These are phyloP conservation scores for Ypsolopha scabrella DNA, from an alignment of 2,888 invertebrate genomes.

Conservation along the genomic window DNA sequence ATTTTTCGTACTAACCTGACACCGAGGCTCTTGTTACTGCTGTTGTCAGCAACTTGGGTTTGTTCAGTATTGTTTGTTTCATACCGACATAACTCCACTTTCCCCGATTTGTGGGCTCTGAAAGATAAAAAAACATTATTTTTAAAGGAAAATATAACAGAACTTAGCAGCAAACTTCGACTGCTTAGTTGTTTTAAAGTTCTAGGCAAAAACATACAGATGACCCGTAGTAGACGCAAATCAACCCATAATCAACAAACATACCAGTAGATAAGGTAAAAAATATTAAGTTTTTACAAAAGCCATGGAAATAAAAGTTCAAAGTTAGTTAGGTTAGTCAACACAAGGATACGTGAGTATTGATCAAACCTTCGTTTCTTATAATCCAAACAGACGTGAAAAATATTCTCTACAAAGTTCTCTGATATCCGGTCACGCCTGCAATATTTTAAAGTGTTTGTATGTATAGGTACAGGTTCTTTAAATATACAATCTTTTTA, in stretches of 20 bases:
- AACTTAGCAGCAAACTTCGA: no score
- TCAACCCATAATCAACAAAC: no score
- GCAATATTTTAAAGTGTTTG: slow-evolving; percentile 29
- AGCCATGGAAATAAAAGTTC: no score
- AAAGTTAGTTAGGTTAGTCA: no score
- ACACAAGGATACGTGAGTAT: not conserved
- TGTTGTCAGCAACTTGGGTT: slow-evolving; percentile 46
- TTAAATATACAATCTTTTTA: no score
- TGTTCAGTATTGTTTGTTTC: slow-evolving; percentile 55
- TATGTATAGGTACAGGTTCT: no score
- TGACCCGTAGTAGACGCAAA: no score
- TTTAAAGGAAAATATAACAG: not conserved
- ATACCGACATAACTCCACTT: slow-evolving; percentile 51
- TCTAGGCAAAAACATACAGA: no score
- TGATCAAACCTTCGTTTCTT: slow-evolving; percentile 35
- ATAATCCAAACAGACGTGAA: slow-evolving; percentile 78
- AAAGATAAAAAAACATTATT: slow-evolving; percentile 14
- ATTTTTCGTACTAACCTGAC: slow-evolving; percentile 30
- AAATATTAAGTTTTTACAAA: no score
- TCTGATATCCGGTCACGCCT: slow-evolving; percentile 76
- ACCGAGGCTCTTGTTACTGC: slow-evolving; percentile 44
- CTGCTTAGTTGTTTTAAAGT: no score
- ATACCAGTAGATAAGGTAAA: no score
- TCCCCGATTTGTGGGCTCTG: slow-evolving; percentile 46
- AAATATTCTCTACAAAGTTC: slow-evolving; percentile 76